phyloP scores from a whole-genome alignment of 2,113 vertebrate species.

The Vireo altiloquus region DNA sequence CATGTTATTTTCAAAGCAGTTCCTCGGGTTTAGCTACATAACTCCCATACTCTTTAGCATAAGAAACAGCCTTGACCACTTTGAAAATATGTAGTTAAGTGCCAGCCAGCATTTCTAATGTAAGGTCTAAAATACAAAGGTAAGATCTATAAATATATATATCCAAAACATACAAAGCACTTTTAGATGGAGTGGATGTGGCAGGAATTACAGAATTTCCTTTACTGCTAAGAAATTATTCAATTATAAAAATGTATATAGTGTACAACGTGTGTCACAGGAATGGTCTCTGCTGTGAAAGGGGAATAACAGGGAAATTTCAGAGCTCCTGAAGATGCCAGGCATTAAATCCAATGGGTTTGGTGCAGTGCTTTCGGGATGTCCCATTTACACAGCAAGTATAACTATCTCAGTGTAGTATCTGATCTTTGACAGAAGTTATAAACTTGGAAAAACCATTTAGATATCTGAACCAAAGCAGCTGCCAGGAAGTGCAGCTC shows the following conservation, averaged over 20 bases:
- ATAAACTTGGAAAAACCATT: neutral
- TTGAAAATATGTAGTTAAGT: neutral
- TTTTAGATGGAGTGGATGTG: neutral
- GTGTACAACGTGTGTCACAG: neutral
- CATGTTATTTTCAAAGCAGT: neutral
- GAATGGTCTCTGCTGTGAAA: neutral
- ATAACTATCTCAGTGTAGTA: neutral
- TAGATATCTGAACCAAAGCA: neutral
- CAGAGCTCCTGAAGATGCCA: neutral
- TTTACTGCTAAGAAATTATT: neutral
- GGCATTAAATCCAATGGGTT: neutral
- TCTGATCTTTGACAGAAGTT: neutral
- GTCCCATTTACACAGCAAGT: neutral
- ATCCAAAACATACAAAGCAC: neutral
- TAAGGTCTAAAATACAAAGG: too few species aligned
- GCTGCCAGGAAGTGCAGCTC: neutral
- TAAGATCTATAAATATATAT: neutral
- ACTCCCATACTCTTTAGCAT: neutral
- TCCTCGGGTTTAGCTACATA: neutral
- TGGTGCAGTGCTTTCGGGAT: neutral
- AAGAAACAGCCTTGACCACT: neutral
- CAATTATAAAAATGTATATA: neutral
- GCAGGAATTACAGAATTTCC: neutral
- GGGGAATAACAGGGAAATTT: neutral
- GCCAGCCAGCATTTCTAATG: neutral